These are phyloP conservation scores for Ictalurus punctatus DNA, from an alignment of 2,113 vertebrate genomes.

Conservation along the genomic window DNA sequence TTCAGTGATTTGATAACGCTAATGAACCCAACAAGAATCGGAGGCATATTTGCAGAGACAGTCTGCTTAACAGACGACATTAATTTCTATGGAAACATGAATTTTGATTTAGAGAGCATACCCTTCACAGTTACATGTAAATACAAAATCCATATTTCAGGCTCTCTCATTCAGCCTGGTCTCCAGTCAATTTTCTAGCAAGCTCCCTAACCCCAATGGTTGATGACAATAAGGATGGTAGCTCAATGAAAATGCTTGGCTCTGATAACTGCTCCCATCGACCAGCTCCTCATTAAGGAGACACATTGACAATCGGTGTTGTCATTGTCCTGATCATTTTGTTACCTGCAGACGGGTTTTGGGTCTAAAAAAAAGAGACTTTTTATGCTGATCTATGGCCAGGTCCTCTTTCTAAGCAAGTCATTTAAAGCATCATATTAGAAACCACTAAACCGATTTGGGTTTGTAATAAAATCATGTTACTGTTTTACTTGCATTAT, in stretches of 20 bases:
- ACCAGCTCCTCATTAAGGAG: slow-evolving; percentile 55
- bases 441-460: slow-evolving; percentile 3
- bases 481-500: background rate
- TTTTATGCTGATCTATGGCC: slow-evolving; percentile 6
- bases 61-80: background rate
- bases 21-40: background rate
- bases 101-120: background rate
- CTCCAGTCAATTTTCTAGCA: slow-evolving; percentile 41
- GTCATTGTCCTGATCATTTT: slow-evolving; percentile 56
- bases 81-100: slow-evolving; percentile 4
- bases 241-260: slow-evolving; percentile 58
- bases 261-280: slow-evolving; percentile 62
- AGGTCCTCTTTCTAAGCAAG: background rate
- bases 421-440: background rate
- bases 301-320: slow-evolving; percentile 60
- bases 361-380: background rate
- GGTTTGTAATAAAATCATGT: background rate
- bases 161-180: slow-evolving; percentile 59
- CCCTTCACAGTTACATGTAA: slow-evolving; percentile 22
- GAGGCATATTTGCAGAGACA: background rate
- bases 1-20: background rate
- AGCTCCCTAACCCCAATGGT: slow-evolving; percentile 47
- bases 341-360: slow-evolving; percentile 31
- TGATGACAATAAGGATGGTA: slow-evolving; percentile 58
- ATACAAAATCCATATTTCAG: slow-evolving; percentile 62